phyloP scores from a whole-genome alignment of 2,888 invertebrate species.

The Gisinianus flammeolus region DNA sequence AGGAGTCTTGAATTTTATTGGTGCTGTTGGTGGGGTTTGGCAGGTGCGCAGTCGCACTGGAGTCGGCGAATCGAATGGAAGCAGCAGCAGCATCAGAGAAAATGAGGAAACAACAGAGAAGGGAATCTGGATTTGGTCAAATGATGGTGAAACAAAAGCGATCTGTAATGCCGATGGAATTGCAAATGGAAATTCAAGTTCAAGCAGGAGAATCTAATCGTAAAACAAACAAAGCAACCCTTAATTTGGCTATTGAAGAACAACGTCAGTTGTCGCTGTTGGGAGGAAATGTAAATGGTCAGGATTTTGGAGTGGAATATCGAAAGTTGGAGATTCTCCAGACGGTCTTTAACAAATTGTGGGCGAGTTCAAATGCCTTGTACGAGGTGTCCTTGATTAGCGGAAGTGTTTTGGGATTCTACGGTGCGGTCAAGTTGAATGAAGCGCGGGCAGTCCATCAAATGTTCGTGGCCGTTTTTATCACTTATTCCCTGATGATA shows the following conservation, averaged over 20 bases:
- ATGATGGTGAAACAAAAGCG: neutral
- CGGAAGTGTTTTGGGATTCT: neutral
- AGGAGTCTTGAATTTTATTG: neutral
- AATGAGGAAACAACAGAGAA: neutral
- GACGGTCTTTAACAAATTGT: neutral
- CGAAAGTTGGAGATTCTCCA: neutral
- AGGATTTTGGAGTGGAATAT: neutral
- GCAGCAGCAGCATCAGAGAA: neutral
- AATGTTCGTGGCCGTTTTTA: neutral
- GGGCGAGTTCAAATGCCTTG: neutral
- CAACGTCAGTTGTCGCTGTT: neutral
- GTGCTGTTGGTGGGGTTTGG: neutral
- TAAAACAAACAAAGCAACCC: neutral
- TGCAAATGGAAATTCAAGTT: neutral
- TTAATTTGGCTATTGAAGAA: neutral
- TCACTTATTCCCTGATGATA: neutral
- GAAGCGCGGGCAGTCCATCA: conserved; percentile 10
- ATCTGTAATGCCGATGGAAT: neutral
- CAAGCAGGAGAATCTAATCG: neutral
- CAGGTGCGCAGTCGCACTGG: neutral
- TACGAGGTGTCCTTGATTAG: neutral
- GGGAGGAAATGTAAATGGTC: neutral
- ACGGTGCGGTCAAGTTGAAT: neutral
- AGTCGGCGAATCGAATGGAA: neutral
- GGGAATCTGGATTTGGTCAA: no score